Percentiles rank a stretch among this genome's conserved stretches.
Conservation (phyloP, 2,797 vertebrate species). For the Agapornis canus region DNA sequence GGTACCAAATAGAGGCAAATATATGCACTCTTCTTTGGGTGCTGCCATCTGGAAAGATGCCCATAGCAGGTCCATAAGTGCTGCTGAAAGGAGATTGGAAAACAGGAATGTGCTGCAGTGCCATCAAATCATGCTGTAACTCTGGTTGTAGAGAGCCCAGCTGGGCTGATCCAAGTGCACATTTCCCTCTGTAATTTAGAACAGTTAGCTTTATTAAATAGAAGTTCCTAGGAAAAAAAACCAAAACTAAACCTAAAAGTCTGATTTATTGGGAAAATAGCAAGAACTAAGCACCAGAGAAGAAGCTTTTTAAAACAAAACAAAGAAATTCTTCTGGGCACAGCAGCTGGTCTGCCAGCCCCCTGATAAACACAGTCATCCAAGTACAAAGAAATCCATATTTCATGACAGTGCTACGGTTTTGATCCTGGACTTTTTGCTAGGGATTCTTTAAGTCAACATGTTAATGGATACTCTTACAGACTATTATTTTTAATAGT, state of each 20-base stretch:
- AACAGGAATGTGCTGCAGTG: not conserved
- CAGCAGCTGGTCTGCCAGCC: not conserved
- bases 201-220: not conserved
- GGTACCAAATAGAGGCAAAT: not conserved
- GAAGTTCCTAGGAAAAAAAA: not conserved
- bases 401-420: not conserved
- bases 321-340: not conserved
- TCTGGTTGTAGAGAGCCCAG: not conserved
- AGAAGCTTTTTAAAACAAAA: not conserved
- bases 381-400: not conserved
- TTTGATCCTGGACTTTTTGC: not conserved
- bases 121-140: accelerated
- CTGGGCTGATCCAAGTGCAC: not conserved
- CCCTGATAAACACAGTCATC: not conserved
- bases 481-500: not conserved
- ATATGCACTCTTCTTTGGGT: not conserved
- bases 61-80: not conserved
- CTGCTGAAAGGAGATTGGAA: not conserved
- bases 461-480: not conserved
- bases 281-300: not conserved
- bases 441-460: not conserved
- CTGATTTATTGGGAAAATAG: not conserved
- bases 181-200: not conserved
- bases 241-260: not conserved
- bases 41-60: not conserved